Evolutionary conservation across 2,888 invertebrate genomes (phyloP), one percentile per base, ranked within the genome.

Genomic region (Drosophila kanekoi): DNA sequence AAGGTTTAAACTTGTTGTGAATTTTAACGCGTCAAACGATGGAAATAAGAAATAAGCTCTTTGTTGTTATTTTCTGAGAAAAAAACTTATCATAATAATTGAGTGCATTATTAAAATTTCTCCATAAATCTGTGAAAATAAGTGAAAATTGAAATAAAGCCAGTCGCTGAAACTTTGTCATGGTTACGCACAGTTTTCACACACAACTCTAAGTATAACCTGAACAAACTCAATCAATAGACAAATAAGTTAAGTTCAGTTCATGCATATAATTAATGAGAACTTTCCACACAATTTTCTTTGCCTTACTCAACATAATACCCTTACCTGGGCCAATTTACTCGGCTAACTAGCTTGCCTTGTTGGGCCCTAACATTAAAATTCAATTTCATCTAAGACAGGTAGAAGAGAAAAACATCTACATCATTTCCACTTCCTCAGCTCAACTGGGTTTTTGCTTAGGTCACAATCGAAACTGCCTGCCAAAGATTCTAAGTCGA

Each of bases 361-460:
- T 43, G 38, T 8, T 28, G 10, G 13, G 3, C 40, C 40, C 28
- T 47, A 54, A 69, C 82, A 82, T 82, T 85, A 85, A 85, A 83
- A 65, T 74, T 77, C 60, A 79, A 75, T 85, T 82, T 77, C 51
- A 67, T 58, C 49, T 58, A n/a, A n/a, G n/a, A n/a, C n/a, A n/a
- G 28, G 10, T 51, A 58, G 38, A 53, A 37, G 2, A 49, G 10
- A 52, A 53, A 67, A 84, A 73, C 41, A 18, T 52, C 56, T 10
- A 32, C 62, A 67, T 82, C 67, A 70, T 64, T 71, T 78, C 48
- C 76, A 71, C 72, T 71, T 76, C 75, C 76, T 59, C 40, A 33
- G 33, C 10, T 33, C 13, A 32, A 13, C 14, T 0, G 44, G 5
- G 10, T 11, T 51, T 58, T 44, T 72, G 60, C 53, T 72, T 57